Evolutionary conservation across 2,797 vertebrate species (phyloP), one percentile per base, ranked within the genome.

Genomic region (Cottoperca gobio): DNA sequence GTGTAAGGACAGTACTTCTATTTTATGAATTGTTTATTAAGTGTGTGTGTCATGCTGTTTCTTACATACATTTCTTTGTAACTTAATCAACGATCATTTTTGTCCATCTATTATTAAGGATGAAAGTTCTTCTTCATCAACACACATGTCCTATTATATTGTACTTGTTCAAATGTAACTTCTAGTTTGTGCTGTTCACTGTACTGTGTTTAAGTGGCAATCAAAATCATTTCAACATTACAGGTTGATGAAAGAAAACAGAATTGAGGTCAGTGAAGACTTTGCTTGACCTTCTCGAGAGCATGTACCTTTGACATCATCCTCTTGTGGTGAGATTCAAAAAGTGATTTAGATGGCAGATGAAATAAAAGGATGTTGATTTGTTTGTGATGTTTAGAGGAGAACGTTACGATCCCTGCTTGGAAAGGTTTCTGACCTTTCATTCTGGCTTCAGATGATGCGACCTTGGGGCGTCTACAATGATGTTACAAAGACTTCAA

Each of bases 371-470:
- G 23, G 24, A 60, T 54, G n/a, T 48, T 23, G 21, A 63, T 46
- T 39, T 1, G 1, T 55, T 62, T 49, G 12, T 33, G 10, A 35
- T 23, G 35, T 19, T 52, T 26, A 49, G 11, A 11, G 42, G 16
- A 45, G 21, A 31, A 55, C 1, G 5, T 42, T 14, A 43, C 37
- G 50, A 58, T 69, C 43, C 28, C 12, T 37, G 19, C n/a, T 39
- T 46, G 45, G 24, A 21, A 42, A 11, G 24, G 60, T 78, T 59
- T 52, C 23, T 31, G 60, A 70, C 24, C n/a, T 53, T 45, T 70
- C 11, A 42, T 19, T 46, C 21, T 37, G 50, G 31, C 42, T 40
- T 40, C 23, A 45, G 21, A 43, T n/a, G 50, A 60, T 26, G 5
- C 4, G 57, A 17, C 6, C 31, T 35, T 12, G 17, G 63, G 17